Evolutionary conservation across 2,113 vertebrate species (phyloP), one percentile per base, ranked within the genome.

Genomic region (Halcyon malimbica): DNA sequence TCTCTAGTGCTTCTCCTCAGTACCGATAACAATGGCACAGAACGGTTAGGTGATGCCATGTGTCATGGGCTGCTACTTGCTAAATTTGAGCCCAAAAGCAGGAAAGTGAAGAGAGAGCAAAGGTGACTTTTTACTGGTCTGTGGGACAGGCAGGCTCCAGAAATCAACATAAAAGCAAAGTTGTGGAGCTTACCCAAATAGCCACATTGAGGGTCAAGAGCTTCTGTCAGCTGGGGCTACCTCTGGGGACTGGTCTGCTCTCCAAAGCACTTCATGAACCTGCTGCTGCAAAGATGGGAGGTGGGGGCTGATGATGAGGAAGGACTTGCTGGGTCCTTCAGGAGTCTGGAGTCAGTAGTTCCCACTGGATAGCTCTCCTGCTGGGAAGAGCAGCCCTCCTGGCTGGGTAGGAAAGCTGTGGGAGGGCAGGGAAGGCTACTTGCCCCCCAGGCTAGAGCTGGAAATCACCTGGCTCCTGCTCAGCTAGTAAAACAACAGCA

Each of bases 401-500:
- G 79, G 28, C 19, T 3, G 20, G 28, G 25, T 23, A 90, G 68
- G 42, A 80, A 90, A 80, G 56, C 54, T 86, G 75, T 69, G 80
- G 74, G 54, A 89, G 62, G 57, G 86, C 46, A 89, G 74, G 51
- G 74, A 82, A 89, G 80, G 77, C 83, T 82, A 73, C 10, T 71
- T 71, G 35, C 13, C 95, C 57, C 57, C 17, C 15, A 57, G 73
- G 95, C 33, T 94, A 44, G 60, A 79, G 41, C 48, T 92, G 94
- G 92, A 94, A 96, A 94, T 96, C 89, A 91, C 94, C 96, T 94
- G 95, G 85, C 92, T 89, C 25, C 67, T 76, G 62, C 81, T 89
- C 81, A 92, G 74, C 31, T 54, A 11, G 17, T 57, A 50, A 85
- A 94, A 91, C 4, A 83, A 19, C 48, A 68, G 56, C 16, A 39